phyloP scores from a whole-genome alignment of 2,888 invertebrate genomes.

The Diadegma fenestrale region DNA sequence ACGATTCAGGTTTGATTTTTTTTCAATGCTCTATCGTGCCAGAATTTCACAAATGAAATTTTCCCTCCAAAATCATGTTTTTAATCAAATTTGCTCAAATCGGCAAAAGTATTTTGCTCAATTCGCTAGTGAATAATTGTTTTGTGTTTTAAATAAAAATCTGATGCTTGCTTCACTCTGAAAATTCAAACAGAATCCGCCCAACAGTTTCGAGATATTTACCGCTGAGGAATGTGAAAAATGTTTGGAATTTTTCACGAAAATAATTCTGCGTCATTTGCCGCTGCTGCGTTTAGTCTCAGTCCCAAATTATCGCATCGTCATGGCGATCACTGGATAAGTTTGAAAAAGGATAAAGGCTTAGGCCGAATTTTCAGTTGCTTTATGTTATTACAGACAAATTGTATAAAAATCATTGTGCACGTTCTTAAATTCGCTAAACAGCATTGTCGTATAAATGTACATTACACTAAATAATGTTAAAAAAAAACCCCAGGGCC shows the following conservation, averaged over 20 bases:
- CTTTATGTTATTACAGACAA: constrained; percentile 58
- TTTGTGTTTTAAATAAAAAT: neutral
- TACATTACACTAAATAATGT: constrained; percentile 41
- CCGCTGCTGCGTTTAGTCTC: constrained; percentile 75
- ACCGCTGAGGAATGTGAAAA: constrained; percentile 73
- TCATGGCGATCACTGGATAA: constrained; percentile 25
- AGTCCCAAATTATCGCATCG: constrained; percentile 75
- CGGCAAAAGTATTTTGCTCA: neutral
- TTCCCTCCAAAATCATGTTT: neutral
- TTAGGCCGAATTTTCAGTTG: neutral
- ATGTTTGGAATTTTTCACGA: constrained; percentile 75
- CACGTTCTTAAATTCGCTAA: constrained; percentile 33
- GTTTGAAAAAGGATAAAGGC: neutral
- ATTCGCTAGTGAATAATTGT: neutral
- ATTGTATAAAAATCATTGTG: constrained; percentile 64
- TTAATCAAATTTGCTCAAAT: neutral
- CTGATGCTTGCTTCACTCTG: neutral
- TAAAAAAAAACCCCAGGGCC: constrained; percentile 33
- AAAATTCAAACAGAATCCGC: constrained; percentile 76
- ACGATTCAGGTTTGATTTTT: constrained; percentile 74
- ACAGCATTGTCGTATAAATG: constrained; percentile 29
- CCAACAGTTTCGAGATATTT: constrained; percentile 78
- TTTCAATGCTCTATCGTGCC: neutral
- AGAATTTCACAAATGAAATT: too few relatives aligned
- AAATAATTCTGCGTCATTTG: constrained; percentile 78